phyloP scores from a whole-genome alignment of 2,113 vertebrate genomes.

The Aphyosemion australe region DNA sequence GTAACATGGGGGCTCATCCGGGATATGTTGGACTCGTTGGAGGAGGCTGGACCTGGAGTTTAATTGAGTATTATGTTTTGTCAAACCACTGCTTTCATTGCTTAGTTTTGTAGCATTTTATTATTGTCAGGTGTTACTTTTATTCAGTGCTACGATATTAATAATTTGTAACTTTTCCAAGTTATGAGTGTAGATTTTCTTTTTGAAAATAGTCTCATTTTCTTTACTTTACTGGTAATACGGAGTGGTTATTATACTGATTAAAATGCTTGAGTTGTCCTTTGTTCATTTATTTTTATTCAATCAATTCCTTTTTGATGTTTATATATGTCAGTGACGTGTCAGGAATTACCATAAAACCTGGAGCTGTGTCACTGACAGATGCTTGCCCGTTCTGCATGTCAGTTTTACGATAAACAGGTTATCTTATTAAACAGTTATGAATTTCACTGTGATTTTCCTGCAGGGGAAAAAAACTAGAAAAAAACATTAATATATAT shows the following conservation, averaged over 20 bases:
- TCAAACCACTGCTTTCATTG: no score
- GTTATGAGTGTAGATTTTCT: no score
- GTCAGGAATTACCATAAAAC: conserved; percentile 11
- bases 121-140: no score
- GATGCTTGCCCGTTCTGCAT: conserved; percentile 17
- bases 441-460: conserved; percentile 18
- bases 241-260: background rate
- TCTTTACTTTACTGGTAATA: no score
- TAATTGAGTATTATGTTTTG: no score
- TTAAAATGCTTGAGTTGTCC: background rate
- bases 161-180: no score
- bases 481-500: conserved; percentile 18
- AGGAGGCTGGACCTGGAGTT: no score
- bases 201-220: no score
- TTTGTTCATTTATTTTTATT: background rate
- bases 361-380: conserved; percentile 18
- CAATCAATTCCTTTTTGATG: background rate
- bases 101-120: no score
- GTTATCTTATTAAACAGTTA: conserved; percentile 44
- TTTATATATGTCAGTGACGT: conserved; percentile 5
- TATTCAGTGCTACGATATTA: no score
- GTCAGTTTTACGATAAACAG: conserved; percentile 38
- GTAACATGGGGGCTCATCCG: no score
- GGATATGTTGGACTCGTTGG: no score
- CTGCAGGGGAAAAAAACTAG: conserved; percentile 40